These are phyloP conservation scores for Brachypalpus laphriformis DNA, from an alignment of 2,888 invertebrate species.

Conservation along the genomic window DNA sequence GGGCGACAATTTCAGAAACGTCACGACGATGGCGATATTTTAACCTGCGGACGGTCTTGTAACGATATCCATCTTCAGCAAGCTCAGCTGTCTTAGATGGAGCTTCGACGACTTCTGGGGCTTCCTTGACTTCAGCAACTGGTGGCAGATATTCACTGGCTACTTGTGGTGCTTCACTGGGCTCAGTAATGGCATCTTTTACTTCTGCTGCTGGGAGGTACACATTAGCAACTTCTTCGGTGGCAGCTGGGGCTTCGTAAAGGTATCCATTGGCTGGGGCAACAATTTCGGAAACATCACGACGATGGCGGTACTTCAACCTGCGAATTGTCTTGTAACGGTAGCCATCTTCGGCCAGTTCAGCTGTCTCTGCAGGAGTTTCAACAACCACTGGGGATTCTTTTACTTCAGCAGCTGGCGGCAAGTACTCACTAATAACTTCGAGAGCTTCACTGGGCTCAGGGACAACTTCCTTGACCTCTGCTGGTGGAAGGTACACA, in stretches of 20 bases:
- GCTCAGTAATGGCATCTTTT: constrained; percentile 2
- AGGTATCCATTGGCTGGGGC: constrained; percentile 57
- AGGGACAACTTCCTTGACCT: constrained; percentile 8
- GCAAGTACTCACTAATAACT: constrained; percentile 11
- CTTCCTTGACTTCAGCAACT: constrained; percentile 31
- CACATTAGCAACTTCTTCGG: constrained; percentile 61
- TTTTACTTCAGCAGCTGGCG: constrained; percentile 34
- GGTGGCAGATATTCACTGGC: constrained; percentile 74
- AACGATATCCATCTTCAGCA: constrained; percentile 60
- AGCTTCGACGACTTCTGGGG: constrained; percentile 29
- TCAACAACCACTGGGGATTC: constrained; percentile 43
- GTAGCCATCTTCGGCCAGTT: constrained; percentile 58
- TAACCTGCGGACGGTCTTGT: constrained; percentile 47
- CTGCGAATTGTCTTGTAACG: constrained; percentile 60
- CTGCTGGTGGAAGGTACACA: constrained; percentile 41
- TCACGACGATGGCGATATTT: constrained; percentile 58
- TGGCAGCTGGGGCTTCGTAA: constrained; percentile 75
- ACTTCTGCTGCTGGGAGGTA: constrained; percentile 42
- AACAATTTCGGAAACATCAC: constrained; percentile 75
- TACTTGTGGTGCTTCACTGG: constrained; percentile 16
- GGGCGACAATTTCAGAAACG: constrained; percentile 42
- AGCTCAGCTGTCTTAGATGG: constrained; percentile 41
- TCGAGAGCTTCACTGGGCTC: neutral
- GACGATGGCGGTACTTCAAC: constrained; percentile 55
- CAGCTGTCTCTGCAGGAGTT: constrained; percentile 25